A percentile compares a stretch with the other conserved stretches of the same genome.
phyloP scores from a whole-genome alignment of 2,888 invertebrate genomes.

The Dioctria linearis region DNA sequence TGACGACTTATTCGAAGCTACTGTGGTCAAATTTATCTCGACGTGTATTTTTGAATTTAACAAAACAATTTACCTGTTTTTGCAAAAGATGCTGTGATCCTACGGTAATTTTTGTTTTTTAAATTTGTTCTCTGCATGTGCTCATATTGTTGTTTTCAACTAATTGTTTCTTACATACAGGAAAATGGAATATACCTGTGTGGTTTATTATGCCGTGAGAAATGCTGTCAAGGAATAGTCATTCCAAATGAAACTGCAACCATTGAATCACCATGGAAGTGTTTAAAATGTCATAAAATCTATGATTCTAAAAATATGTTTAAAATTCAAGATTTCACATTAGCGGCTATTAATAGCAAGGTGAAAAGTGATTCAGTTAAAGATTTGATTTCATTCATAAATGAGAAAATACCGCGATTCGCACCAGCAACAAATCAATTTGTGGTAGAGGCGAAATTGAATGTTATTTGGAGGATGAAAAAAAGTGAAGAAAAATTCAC shows the following conservation, averaged over 20 bases:
- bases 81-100: constrained; percentile 81
- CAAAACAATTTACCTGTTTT: constrained; percentile 80
- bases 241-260: constrained; percentile 75
- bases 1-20: constrained; percentile 80
- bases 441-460: constrained; percentile 69
- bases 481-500: constrained; percentile 64
- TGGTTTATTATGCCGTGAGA: constrained; percentile 71
- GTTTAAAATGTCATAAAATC: constrained; percentile 74
- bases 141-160: constrained; percentile 68
- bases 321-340: constrained; percentile 68
- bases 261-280: constrained; percentile 77
- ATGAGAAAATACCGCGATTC: constrained; percentile 67
- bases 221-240: constrained; percentile 67
- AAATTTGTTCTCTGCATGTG: constrained; percentile 54
- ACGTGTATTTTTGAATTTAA: constrained; percentile 75
- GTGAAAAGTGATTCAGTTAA: constrained; percentile 64
- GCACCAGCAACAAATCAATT: constrained; percentile 69
- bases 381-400: constrained; percentile 69
- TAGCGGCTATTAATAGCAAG: constrained; percentile 68
- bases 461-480: constrained; percentile 70
- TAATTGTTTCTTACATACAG: constrained; percentile 63
- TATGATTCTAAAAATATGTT: constrained; percentile 67
- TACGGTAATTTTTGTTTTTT: constrained; percentile 72
- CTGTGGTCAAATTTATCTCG: constrained; percentile 81
- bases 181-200: constrained; percentile 69